These are phyloP conservation scores for Lasiurus cinereus DNA, from an alignment of 2,113 vertebrate genomes.

Conservation along the genomic window DNA sequence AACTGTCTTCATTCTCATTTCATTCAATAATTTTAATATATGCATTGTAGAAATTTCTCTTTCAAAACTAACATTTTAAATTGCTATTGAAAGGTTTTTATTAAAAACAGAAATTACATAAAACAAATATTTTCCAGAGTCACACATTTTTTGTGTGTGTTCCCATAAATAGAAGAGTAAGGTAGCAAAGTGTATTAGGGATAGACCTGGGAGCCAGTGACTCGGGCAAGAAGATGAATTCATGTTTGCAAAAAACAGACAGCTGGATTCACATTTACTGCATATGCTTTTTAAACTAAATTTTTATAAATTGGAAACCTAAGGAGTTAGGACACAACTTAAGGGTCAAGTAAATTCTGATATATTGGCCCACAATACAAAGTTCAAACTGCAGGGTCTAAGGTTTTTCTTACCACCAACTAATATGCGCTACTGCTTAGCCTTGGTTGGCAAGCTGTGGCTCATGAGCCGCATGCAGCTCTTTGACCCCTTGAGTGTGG, in stretches of 20 bases:
- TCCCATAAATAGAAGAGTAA: background rate
- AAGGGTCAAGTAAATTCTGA: background rate
- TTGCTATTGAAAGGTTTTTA: background rate
- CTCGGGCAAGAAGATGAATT: background rate
- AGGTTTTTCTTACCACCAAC: constrained; percentile 66
- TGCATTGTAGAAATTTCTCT: background rate
- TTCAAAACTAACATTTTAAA: constrained; percentile 22
- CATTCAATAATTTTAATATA: background rate
- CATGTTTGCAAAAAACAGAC: background rate
- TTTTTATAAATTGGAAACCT: background rate
- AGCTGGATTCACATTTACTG: background rate
- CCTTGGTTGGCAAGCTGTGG: no score
- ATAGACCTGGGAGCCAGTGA: background rate
- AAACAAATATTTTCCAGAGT: background rate
- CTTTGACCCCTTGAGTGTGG: no score
- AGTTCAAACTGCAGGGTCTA: constrained; percentile 17
- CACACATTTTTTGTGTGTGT: background rate
- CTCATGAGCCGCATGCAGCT: no score
- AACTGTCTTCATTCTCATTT: background rate
- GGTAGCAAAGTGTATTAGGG: background rate
- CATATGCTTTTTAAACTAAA: background rate
- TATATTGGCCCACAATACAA: background rate
- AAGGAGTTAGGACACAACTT: background rate
- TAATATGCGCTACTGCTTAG: constrained; percentile 16
- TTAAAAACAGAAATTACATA: background rate